Evolutionary conservation across 2,113 vertebrate genomes (phyloP), one percentile per base, ranked within the genome.

Genomic region (Halcyon malimbica): DNA sequence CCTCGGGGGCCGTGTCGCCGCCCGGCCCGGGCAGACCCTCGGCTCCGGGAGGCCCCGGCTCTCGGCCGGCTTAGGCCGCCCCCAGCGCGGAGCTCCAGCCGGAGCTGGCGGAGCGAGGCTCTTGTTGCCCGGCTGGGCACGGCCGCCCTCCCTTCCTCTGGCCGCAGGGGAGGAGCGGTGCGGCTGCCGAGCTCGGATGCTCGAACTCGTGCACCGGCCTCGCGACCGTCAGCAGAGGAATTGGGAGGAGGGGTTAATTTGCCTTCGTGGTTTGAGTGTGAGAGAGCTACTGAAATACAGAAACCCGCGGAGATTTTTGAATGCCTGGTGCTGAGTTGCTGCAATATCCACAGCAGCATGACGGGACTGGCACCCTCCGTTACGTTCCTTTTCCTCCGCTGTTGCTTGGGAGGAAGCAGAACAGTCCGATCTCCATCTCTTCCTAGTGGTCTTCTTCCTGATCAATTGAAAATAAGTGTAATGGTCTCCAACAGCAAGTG

Each of bases 351-450:
- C 51, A 13, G 6, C 28, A 51, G 56, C 67, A 10, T 20, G 48
- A 50, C 2, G 4, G 25, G n/a, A 46, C 19, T 56, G 37, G 46
- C 2, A 0, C 14, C 57, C 2, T 1, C 5, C 2, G 37, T 50
- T 2, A 1, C 8, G 0, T 29, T 37, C 15, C 26, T 17, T 44
- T 7, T 20, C 39, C 39, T 76, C 17, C 18, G 33, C 29, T 31
- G 4, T 37, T 21, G 0, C 26, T 35, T 7, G 24, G 21, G 3
- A 42, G 20, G 13, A 20, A 73, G 56, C 46, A 16, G n/a, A 54
- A 39, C 26, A 19, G 10, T 12, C 10, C 42, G n/a, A 19, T 24
- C 23, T 28, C 14, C 14, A 1, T 39, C 13, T 9, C 24, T 26
- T 59, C 42, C 35, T 20, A 18, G 16, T 23, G 42, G 44, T 35